Evolutionary conservation across 2,888 invertebrate genomes (phyloP).

Genomic region (Thysanoteuthis rhombus): DNA sequence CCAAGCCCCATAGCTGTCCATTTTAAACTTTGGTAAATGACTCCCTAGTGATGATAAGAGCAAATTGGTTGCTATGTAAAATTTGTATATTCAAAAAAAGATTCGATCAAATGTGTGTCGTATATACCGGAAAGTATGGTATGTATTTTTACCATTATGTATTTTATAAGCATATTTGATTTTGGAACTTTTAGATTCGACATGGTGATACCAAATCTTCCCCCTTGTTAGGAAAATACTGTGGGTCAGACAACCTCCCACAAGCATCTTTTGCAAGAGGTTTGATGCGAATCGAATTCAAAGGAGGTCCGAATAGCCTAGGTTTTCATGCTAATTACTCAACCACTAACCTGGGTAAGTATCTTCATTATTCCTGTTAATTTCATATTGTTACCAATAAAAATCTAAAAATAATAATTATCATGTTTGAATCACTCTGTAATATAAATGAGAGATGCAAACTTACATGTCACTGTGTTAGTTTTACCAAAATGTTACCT

Average conservation of each 20-base stretch:
- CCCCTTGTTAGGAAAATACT: constrained; percentile 79
- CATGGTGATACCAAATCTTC: constrained; percentile 89
- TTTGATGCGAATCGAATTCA: constrained; percentile 68
- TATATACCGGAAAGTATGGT: too few relatives aligned
- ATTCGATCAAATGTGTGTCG: too few relatives aligned
- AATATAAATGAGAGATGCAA: too few relatives aligned
- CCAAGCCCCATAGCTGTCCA: too few relatives aligned
- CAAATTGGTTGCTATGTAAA: too few relatives aligned
- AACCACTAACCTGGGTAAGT: constrained; percentile 33
- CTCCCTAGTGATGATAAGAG: too few relatives aligned
- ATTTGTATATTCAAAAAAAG: too few relatives aligned
- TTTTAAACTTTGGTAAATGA: too few relatives aligned
- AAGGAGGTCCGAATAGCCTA: constrained; percentile 71
- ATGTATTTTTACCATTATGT: too few relatives aligned
- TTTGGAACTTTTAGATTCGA: constrained; percentile 66
- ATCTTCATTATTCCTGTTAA: background rate
- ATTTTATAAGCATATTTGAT: background rate
- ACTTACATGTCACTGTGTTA: too few relatives aligned
- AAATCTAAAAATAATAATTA: background rate
- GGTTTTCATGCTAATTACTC: constrained; percentile 76
- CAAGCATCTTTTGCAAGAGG: constrained; percentile 72
- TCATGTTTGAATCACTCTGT: too few relatives aligned
- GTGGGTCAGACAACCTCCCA: constrained; percentile 78
- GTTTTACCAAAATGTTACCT: too few relatives aligned
- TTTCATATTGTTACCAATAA: background rate